Base-by-base conservation (phyloP, 2,113 vertebrate species). In the Acrocephalus arundinaceus region DNA sequence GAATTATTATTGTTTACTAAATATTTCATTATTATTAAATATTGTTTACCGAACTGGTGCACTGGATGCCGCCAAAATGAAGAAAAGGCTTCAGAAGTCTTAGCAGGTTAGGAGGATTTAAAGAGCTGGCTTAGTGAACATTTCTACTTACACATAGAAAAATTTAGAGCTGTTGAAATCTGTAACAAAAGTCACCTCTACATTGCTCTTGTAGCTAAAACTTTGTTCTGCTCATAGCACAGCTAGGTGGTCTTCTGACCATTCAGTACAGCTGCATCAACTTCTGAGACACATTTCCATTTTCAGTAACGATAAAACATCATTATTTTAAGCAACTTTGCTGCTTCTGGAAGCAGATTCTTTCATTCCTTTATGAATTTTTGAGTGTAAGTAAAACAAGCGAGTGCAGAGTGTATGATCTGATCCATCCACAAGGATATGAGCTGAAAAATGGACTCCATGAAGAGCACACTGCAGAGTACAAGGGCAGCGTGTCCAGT, bases 351-450 rank as follows among this genome's bases (percentile, higher is more conserved):
- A 80, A 76, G 33, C 33, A 41, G 55, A 37, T 55, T 27, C 13
- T 54, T 52, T 43, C 20, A 15, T 35, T 19, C 10, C 15, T 30
- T 51, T 2, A 2, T 59, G 39, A 16, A 31, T 45, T 66, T 94
- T 68, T 48, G 49, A 33, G 7, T 19, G 8, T 16, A 25, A 61
- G 14, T 51, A 22, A 28, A 55, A 15, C 33, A 15, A 3, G 21
- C 0, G 4, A 66, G 35, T 63, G 35, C 65, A 18, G 28, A 74
- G 16, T 30, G 2, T 2, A 1, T 7, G 16, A 11, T 10, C 7
- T 9, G 14, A 10, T 39, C 15, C 46, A 2, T 49, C 31, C 31
- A 24, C 16, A 61, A 66, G 25, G 21, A 13, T 6, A 4, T 1
- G 21, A 51, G n/a, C 7, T 9, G 52, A 27, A 15, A 84, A 46